A percentile compares a stretch with the other conserved stretches of the same genome.
Evolutionary conservation across 64 coral and sea anemone genomes (phyloP).

Genomic region (Montipora capricornis): DNA sequence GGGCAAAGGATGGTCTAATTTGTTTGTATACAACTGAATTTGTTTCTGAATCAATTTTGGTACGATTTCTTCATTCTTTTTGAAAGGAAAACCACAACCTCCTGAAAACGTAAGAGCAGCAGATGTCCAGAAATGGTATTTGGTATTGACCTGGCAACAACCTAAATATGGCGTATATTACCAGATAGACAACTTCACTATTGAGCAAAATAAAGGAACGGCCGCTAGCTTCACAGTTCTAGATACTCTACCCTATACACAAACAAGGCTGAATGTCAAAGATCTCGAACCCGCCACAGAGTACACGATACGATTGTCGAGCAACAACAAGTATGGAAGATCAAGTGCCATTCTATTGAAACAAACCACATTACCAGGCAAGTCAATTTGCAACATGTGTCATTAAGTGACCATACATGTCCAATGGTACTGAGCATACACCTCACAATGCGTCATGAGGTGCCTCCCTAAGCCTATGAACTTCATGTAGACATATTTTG

Average conservation of each 20-base stretch:
- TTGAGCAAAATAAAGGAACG: background rate
- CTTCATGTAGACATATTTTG: too few species aligned
- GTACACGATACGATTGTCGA: background rate
- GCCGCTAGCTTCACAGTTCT: background rate
- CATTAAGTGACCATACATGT: too few species aligned
- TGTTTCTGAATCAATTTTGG: too few species aligned
- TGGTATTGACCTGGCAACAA: background rate
- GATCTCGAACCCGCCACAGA: too few species aligned
- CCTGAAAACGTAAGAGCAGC: background rate
- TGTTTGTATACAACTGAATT: too few species aligned
- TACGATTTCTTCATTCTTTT: background rate
- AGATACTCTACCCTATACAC: background rate
- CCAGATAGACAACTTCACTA: background rate
- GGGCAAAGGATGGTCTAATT: too few species aligned
- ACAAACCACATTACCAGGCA: background rate
- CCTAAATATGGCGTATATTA: background rate
- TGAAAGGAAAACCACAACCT: background rate
- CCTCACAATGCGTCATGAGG: too few species aligned
- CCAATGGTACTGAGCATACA: too few species aligned
- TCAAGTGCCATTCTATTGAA: background rate
- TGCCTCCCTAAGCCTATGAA: too few species aligned
- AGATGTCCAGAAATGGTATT: background rate
- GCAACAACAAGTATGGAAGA: conserved; percentile 31
- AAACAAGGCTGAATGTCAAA: background rate
- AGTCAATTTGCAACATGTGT: background rate